Evolutionary conservation across 2,888 invertebrate genomes (phyloP).

Genomic region (Operophtera brumata): DNA sequence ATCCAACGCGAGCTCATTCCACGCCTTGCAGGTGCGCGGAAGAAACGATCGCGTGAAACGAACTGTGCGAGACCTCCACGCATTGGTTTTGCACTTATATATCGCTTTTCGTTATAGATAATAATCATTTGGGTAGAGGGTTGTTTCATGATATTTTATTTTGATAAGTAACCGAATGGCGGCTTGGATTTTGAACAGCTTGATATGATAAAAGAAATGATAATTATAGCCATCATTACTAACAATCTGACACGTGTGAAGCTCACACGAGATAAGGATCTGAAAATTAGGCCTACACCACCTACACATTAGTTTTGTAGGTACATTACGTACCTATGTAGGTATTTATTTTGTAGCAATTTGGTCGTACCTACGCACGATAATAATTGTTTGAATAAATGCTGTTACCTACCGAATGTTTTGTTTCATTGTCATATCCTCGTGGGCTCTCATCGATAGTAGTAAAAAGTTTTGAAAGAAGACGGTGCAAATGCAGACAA

Average conservation of each 20-base stretch:
- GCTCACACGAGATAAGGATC: slow-evolving; percentile 41
- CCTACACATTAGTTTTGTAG: slow-evolving; percentile 13
- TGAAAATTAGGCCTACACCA: slow-evolving; percentile 2
- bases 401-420: not conserved
- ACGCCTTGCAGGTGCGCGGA: too few relatives aligned
- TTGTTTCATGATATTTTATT: not conserved
- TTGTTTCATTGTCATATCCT: slow-evolving; percentile 8
- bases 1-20: too few relatives aligned
- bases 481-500: slow-evolving; percentile 13
- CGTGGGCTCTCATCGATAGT: not conserved
- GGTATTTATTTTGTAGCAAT: slow-evolving; percentile 4
- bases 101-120: not conserved
- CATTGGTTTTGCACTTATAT: not conserved
- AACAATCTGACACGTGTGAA: slow-evolving; percentile 43
- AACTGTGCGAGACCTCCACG: not conserved
- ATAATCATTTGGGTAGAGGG: not conserved
- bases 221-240: slow-evolving; percentile 1
- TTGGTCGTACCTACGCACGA: slow-evolving; percentile 18
- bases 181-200: not conserved
- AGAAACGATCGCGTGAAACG: too few relatives aligned
- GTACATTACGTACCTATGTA: slow-evolving; percentile 1
- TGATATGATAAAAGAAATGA: not conserved
- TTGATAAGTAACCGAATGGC: not conserved
- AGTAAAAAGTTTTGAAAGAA: too few relatives aligned
- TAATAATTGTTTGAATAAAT: not conserved